Evolutionary conservation across 2,797 vertebrate genomes (phyloP).

Genomic region (Crocodylus rhombifer): DNA sequence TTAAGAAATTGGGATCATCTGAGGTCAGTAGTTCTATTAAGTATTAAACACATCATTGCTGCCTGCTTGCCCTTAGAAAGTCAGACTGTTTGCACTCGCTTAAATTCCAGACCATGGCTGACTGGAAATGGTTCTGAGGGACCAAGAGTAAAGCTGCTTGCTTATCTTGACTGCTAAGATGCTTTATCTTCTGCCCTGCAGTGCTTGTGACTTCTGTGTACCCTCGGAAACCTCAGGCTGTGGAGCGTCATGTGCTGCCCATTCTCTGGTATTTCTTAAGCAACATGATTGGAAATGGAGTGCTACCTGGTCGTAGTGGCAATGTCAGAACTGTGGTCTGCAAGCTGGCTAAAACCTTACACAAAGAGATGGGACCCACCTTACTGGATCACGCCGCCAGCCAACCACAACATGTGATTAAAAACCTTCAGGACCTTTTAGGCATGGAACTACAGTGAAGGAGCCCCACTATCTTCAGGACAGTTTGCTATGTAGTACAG

Average conservation of each 20-base stretch:
- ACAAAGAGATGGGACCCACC: slow-evolving; percentile 68
- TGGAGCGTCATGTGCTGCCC: slow-evolving; percentile 66
- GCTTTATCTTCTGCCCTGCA: slow-evolving; percentile 32
- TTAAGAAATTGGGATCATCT: background rate
- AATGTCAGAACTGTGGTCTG: background rate
- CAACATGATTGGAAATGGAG: slow-evolving; percentile 26
- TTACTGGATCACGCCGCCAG: slow-evolving; percentile 52
- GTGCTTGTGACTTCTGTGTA: slow-evolving; percentile 74
- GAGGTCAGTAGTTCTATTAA: background rate
- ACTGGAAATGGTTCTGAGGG: background rate
- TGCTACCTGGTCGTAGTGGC: background rate
- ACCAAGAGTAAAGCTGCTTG: background rate
- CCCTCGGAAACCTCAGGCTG: slow-evolving; percentile 55
- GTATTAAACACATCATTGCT: background rate
- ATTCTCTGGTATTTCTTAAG: slow-evolving; percentile 79
- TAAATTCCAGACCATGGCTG: background rate
- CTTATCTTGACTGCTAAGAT: background rate
- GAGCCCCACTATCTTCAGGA: background rate
- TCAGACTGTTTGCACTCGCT: background rate
- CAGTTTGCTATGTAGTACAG: background rate
- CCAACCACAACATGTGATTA: slow-evolving; percentile 56
- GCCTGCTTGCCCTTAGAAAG: background rate
- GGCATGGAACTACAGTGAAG: background rate
- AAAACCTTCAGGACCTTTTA: slow-evolving; percentile 61
- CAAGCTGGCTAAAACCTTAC: slow-evolving; percentile 60